Conservation (phyloP, 37 sponge, comb jelly and placozoan genomes). For the Spongilla lacustris region DNA sequence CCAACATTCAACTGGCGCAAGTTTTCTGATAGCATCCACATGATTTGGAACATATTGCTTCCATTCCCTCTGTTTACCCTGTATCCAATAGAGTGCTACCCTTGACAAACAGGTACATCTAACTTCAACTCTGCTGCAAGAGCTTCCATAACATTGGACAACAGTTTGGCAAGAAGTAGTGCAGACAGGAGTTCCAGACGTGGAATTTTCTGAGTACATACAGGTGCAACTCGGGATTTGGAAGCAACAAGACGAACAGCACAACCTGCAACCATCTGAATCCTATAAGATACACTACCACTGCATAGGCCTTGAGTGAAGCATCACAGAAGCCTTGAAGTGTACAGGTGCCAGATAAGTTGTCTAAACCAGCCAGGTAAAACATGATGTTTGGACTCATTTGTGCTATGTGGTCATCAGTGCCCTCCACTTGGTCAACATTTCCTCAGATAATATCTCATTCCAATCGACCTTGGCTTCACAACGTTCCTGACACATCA, state of each 20-base stretch:
- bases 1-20: slow-evolving; percentile 11
- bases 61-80: slow-evolving; percentile 19
- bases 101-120: background rate
- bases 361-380: no score
- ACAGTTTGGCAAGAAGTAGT: background rate
- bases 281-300: slow-evolving; percentile 18
- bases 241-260: slow-evolving; percentile 5
- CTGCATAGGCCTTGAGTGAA: no score
- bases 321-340: no score
- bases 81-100: slow-evolving; percentile 23
- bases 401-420: background rate
- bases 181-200: slow-evolving; percentile 37
- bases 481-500: background rate
- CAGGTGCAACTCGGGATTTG: slow-evolving; percentile 28
- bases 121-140: slow-evolving; percentile 2
- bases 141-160: background rate
- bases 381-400: no score
- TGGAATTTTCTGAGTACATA: slow-evolving; percentile 9
- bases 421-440: background rate
- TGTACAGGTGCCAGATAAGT: no score
- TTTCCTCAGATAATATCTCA: background rate
- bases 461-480: slow-evolving; percentile 11
- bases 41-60: slow-evolving; percentile 40
- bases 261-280: background rate
- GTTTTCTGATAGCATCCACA: slow-evolving; percentile 3